These are phyloP conservation scores for Albula goreensis DNA, from an alignment of 2,113 vertebrate genomes.

Conservation along the genomic window DNA sequence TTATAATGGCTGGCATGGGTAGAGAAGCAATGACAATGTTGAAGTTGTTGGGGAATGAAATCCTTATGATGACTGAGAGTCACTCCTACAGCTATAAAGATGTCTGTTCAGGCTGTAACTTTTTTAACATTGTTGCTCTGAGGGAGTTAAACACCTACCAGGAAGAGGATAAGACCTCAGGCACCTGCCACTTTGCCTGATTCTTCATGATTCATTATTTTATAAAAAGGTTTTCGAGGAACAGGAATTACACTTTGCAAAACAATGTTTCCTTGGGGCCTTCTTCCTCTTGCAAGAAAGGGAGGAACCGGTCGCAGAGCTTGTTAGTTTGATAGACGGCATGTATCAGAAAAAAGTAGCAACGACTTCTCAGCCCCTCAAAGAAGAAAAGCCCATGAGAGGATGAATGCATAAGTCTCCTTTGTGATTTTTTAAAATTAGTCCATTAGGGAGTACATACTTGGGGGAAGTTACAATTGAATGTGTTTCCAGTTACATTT, in stretches of 20 bases:
- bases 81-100: conserved; percentile 5
- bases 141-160: conserved; percentile 1
- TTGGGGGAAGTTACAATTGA: no score
- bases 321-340: neutral
- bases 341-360: neutral
- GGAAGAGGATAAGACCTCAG: conserved; percentile 4
- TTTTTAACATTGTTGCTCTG: conserved; percentile 1
- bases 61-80: conserved; percentile 1
- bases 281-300: neutral
- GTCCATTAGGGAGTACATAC: neutral
- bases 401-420: neutral
- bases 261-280: conserved; percentile 2
- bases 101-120: neutral
- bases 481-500: no score
- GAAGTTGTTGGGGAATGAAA: neutral
- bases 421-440: neutral
- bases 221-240: neutral
- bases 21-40: neutral
- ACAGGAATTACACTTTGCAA: neutral
- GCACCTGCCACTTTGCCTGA: neutral
- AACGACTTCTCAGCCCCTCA: neutral
- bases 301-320: neutral
- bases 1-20: neutral
- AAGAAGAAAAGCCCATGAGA: neutral
- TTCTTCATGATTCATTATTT: conserved; percentile 5